Evolutionary conservation across 1,140 invertebrate genomes (phyloP).

Genomic region (Notospermus geniculatus): DNA sequence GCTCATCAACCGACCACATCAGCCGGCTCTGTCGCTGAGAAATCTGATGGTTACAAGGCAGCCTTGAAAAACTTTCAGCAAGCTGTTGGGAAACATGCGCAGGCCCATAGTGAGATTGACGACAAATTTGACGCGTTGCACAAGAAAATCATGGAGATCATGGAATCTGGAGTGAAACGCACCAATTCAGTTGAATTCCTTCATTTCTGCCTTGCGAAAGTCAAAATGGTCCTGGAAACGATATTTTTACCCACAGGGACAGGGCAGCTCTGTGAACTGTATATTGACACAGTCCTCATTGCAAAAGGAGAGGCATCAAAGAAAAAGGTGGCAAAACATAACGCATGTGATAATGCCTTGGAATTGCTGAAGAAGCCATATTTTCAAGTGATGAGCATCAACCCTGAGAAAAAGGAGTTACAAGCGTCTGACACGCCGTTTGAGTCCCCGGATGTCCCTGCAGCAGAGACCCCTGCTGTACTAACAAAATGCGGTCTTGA

Average conservation of each 20-base stretch:
- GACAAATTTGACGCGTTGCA: too few relatives aligned
- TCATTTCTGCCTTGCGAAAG: neutral
- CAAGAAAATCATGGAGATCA: too few relatives aligned
- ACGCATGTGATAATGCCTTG: conserved; percentile 36
- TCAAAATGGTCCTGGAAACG: neutral
- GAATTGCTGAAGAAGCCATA: conserved; percentile 27
- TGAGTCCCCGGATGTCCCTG: neutral
- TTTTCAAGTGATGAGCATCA: conserved; percentile 26
- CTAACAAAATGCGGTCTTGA: neutral
- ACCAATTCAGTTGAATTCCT: neutral
- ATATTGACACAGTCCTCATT: conserved; percentile 27
- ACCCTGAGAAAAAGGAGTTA: conserved; percentile 26
- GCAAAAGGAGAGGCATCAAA: conserved; percentile 22
- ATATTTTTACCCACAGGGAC: neutral
- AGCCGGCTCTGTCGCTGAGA: too few relatives aligned
- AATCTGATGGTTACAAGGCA: too few relatives aligned
- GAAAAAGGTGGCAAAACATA: conserved; percentile 37
- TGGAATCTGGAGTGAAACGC: neutral
- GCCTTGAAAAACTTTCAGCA: too few relatives aligned
- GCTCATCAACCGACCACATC: too few relatives aligned
- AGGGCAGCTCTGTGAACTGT: conserved; percentile 25
- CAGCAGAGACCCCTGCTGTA: neutral
- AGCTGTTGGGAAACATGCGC: too few relatives aligned
- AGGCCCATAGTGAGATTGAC: too few relatives aligned
- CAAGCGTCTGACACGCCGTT: conserved; percentile 24